phyloP scores from a whole-genome alignment of 2,888 invertebrate genomes.

The Dolomedes plantarius region DNA sequence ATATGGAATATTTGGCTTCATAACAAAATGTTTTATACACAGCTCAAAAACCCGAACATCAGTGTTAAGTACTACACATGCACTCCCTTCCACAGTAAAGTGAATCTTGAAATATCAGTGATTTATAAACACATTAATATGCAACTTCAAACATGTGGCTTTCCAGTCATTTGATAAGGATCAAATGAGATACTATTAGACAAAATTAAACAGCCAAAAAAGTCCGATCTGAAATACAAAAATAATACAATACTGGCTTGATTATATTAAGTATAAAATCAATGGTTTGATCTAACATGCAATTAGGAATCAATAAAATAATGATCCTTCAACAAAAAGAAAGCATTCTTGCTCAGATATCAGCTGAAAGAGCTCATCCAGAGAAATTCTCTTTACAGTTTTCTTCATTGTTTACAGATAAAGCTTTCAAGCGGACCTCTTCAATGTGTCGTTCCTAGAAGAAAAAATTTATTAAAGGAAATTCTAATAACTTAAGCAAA shows the following conservation, averaged over 20 bases:
- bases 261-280: neutral
- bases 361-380: conserved; percentile 34
- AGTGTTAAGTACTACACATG: conserved; percentile 11
- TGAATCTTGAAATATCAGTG: neutral
- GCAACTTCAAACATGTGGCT: neutral
- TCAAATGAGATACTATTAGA: neutral
- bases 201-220: neutral
- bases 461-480: neutral
- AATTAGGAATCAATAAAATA: neutral
- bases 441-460: conserved; percentile 64
- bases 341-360: neutral
- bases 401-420: conserved; percentile 50
- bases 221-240: neutral
- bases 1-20: conserved; percentile 1
- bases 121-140: neutral
- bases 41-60: neutral
- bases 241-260: neutral
- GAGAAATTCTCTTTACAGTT: conserved; percentile 64
- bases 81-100: neutral
- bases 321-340: conserved; percentile 3
- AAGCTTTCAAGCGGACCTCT: conserved; percentile 65
- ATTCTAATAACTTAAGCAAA: no score
- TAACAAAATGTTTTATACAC: neutral
- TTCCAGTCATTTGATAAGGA: neutral
- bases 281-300: neutral